Evolutionary conservation across 2,797 vertebrate genomes (phyloP).

Genomic region (Neosalanx taihuensis): DNA sequence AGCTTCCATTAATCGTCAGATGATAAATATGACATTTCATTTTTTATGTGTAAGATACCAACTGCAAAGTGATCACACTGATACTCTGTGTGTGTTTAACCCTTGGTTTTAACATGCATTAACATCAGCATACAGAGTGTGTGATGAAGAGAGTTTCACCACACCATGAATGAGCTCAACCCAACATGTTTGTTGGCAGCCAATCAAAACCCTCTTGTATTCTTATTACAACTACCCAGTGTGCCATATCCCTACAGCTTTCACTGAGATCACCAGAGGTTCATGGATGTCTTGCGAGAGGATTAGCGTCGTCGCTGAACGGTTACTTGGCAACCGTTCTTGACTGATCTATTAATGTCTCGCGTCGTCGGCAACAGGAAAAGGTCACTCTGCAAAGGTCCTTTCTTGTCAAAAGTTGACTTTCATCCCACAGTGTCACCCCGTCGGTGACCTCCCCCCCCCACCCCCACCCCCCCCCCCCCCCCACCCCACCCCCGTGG

Average conservation of each 20-base stretch:
- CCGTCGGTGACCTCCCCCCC: too few species aligned
- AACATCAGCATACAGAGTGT: background rate
- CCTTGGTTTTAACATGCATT: background rate
- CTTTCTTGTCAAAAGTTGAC: too few species aligned
- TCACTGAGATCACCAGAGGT: background rate
- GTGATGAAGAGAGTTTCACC: background rate
- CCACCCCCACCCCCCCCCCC: too few species aligned
- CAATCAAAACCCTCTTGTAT: background rate
- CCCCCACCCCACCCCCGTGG: too few species aligned
- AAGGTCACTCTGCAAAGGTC: too few species aligned
- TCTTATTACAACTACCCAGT: background rate
- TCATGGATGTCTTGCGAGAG: background rate
- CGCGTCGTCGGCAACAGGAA: too few species aligned
- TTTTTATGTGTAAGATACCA: background rate
- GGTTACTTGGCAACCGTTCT: too few species aligned
- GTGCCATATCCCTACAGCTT: background rate
- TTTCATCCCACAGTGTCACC: too few species aligned
- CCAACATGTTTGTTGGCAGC: background rate
- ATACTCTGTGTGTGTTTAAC: background rate
- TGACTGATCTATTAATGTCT: too few species aligned
- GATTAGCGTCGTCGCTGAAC: background rate
- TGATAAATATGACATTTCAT: too few species aligned
- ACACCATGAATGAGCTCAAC: background rate
- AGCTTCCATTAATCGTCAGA: background rate
- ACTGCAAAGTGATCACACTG: background rate